phyloP scores from a whole-genome alignment of 2,797 vertebrate species.

The Scleropages formosus region DNA sequence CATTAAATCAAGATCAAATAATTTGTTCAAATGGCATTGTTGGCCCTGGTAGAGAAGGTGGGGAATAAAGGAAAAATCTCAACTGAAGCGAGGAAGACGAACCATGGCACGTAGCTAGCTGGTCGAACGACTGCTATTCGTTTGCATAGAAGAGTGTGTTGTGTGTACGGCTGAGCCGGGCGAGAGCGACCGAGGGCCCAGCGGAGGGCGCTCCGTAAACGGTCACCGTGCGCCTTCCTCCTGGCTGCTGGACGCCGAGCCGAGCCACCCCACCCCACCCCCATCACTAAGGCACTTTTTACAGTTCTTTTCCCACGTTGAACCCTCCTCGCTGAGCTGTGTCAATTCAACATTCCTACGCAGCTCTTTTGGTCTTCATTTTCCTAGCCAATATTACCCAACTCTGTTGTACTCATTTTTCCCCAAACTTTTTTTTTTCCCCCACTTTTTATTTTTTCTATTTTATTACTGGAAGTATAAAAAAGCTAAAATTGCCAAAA shows the following conservation, averaged over 20 bases:
- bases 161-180: slow-evolving; percentile 52
- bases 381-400: slow-evolving; percentile 63
- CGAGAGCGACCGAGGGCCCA: neutral
- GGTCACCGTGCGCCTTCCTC: slow-evolving; percentile 57
- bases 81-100: slow-evolving; percentile 74
- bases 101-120: slow-evolving; percentile 82
- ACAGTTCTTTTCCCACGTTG: slow-evolving; percentile 39
- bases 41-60: slow-evolving; percentile 50
- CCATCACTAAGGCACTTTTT: slow-evolving; percentile 77
- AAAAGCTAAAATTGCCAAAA: slow-evolving; percentile 99
- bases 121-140: slow-evolving; percentile 76
- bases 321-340: too few relatives aligned
- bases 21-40: slow-evolving; percentile 66
- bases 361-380: slow-evolving; percentile 61
- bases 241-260: slow-evolving; percentile 71
- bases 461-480: slow-evolving; percentile 98
- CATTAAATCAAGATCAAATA: neutral
- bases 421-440: slow-evolving; percentile 46
- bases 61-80: too few relatives aligned
- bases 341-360: slow-evolving; percentile 45
- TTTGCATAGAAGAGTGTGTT: slow-evolving; percentile 80
- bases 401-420: slow-evolving; percentile 57
- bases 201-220: slow-evolving; percentile 49
- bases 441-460: slow-evolving; percentile 75
- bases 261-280: slow-evolving; percentile 70